These are phyloP conservation scores for Caenorhabditis doughertyi DNA, from an alignment of 2,888 invertebrate genomes.

Conservation along the genomic window DNA sequence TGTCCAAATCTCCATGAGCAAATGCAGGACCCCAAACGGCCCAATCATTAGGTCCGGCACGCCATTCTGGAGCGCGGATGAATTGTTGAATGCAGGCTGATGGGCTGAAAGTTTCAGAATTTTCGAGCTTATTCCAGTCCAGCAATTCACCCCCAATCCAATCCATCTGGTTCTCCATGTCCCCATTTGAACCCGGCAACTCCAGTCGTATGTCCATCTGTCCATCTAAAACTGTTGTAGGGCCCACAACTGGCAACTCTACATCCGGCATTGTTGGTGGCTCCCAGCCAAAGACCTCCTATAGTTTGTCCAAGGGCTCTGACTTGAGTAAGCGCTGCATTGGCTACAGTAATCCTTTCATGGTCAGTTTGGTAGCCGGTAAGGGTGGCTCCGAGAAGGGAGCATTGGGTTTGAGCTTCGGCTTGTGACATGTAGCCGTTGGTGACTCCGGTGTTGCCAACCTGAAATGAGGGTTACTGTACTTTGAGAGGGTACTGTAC, in stretches of 20 bases:
- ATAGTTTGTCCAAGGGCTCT: neutral
- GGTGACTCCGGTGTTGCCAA: neutral
- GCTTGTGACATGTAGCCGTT: neutral
- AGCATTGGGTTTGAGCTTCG: neutral
- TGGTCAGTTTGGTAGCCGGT: neutral
- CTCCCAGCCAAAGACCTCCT: neutral
- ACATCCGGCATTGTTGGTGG: neutral
- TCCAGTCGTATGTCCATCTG: conserved; percentile 4
- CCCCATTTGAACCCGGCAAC: neutral
- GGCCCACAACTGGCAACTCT: neutral
- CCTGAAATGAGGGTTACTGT: neutral
- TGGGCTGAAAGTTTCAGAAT: neutral
- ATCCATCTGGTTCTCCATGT: neutral
- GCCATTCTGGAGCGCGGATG: neutral
- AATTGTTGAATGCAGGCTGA: conserved; percentile 1
- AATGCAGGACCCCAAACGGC: neutral
- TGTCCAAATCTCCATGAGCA: neutral
- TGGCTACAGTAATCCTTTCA: neutral
- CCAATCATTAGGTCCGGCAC: neutral
- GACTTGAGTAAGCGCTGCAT: neutral
- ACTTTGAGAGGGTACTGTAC: no score
- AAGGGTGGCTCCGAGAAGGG: neutral
- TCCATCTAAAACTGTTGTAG: neutral
- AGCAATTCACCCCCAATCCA: conserved; percentile 7
- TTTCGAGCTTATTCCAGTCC: no score